Evolutionary conservation across 2,797 vertebrate species (phyloP).

Genomic region (Pseudochirops corinnae): DNA sequence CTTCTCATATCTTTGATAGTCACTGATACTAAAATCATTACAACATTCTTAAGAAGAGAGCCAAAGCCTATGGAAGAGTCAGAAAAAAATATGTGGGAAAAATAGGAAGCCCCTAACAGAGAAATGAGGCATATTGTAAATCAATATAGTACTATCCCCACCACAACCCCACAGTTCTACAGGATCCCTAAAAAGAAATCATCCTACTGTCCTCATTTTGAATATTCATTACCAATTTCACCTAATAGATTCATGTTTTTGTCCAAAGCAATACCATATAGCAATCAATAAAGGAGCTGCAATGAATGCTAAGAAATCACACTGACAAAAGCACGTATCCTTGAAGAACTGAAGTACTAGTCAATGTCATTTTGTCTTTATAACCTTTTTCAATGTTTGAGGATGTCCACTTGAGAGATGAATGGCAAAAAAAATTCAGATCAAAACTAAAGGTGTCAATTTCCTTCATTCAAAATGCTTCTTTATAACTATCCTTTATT

Average conservation of each 20-base stretch:
- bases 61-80: background rate
- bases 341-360: background rate
- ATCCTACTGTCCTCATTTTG: background rate
- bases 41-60: background rate
- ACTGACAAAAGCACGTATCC: background rate
- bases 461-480: conserved; percentile 54
- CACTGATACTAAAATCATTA: background rate
- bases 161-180: background rate
- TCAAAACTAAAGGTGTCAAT: background rate
- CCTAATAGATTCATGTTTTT: background rate
- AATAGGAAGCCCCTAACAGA: background rate
- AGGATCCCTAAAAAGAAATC: background rate
- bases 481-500: conserved; percentile 44
- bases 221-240: background rate
- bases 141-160: background rate
- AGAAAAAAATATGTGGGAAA: background rate
- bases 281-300: background rate
- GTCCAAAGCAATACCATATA: background rate
- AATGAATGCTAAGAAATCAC: background rate
- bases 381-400: conserved; percentile 41
- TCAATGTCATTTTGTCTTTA: background rate
- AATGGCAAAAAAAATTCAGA: conserved; percentile 25
- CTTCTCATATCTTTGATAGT: background rate
- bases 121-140: background rate
- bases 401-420: background rate